phyloP scores from a whole-genome alignment of 2,888 invertebrate species.

The Allacma fusca region DNA sequence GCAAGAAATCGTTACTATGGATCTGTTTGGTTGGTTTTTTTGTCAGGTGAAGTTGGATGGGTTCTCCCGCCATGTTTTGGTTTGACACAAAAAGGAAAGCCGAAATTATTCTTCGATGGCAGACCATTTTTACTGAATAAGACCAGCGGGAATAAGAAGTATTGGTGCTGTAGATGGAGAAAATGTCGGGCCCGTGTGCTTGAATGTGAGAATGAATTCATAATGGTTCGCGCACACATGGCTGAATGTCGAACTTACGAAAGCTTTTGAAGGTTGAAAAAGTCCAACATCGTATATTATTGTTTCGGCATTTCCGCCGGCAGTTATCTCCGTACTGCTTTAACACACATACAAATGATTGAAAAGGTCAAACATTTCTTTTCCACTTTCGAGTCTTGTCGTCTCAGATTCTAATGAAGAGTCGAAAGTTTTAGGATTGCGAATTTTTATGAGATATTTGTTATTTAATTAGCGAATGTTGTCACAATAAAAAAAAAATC shows the following conservation, averaged over 20 bases:
- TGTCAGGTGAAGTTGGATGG: background rate
- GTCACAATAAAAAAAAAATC: no score
- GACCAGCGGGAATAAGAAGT: conserved; percentile 12
- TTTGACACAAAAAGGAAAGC: conserved; percentile 21
- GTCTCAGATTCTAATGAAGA: no score
- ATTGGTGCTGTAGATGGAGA: conserved; percentile 14
- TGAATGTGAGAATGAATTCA: conserved; percentile 17
- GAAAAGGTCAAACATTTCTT: no score
- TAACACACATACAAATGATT: no score
- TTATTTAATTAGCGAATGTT: no score
- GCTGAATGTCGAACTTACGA: background rate
- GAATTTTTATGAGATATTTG: no score
- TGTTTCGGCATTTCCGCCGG: no score
- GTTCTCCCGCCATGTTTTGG: conserved; percentile 10
- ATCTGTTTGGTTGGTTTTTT: conserved; percentile 11
- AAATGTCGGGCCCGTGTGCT: conserved; percentile 26
- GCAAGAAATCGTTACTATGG: conserved; percentile 6
- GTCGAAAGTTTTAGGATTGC: no score
- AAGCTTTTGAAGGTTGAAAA: background rate
- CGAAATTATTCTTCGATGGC: conserved; percentile 14
- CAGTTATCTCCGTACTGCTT: no score
- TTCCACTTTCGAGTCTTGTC: no score
- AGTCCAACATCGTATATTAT: no score
- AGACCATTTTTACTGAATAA: conserved; percentile 26
- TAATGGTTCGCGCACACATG: background rate